These are phyloP conservation scores for Porites australiensis DNA, from an alignment of 64 coral and sea anemone genomes.

Conservation along the genomic window DNA sequence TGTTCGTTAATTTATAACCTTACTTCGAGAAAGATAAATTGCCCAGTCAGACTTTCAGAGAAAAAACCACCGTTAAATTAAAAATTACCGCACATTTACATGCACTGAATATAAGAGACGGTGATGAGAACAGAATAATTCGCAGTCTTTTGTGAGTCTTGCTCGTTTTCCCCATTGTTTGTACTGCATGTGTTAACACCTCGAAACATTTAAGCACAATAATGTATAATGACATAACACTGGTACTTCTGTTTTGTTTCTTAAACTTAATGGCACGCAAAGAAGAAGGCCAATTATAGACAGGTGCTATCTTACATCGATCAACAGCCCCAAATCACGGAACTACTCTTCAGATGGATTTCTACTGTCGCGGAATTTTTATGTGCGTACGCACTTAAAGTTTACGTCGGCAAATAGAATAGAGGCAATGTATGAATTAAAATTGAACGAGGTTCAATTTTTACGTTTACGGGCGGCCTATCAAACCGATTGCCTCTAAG, in stretches of 20 bases:
- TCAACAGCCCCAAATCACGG: no score
- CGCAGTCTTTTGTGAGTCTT: no score
- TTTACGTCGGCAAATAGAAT: no score
- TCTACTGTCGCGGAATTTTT: no score
- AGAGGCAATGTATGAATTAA: no score
- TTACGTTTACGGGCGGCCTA: no score
- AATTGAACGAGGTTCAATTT: no score
- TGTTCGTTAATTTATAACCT: neutral
- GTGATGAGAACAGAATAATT: neutral
- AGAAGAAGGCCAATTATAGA: neutral
- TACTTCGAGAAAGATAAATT: neutral
- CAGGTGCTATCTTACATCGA: no score
- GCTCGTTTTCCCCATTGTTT: neutral
- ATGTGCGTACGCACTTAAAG: no score
- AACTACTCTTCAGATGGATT: no score
- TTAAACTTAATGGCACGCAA: neutral
- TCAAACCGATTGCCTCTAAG: no score
- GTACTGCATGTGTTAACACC: neutral
- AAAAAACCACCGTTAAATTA: constrained; percentile 16
- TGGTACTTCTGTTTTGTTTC: neutral
- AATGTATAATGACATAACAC: neutral
- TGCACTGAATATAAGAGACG: neutral
- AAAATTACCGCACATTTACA: constrained; percentile 31
- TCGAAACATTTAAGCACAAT: neutral
- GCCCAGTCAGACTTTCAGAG: neutral